Conservation (phyloP, 2,113 vertebrate species). For the Pelobates fuscus region DNA sequence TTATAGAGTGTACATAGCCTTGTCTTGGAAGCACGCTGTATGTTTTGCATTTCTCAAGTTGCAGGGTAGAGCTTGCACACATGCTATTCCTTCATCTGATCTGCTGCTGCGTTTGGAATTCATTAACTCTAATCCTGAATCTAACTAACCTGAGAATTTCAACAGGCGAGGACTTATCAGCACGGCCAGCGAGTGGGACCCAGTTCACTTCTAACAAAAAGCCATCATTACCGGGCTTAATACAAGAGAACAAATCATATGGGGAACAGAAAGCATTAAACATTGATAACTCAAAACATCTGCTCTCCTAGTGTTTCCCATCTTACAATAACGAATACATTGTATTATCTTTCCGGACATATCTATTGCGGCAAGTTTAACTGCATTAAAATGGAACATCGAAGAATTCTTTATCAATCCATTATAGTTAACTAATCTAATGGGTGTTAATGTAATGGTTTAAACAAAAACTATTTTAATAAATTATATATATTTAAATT, state of each 20-base stretch:
- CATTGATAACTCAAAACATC: conserved; percentile 63
- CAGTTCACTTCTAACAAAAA: conserved; percentile 67
- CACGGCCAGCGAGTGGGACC: conserved; percentile 63
- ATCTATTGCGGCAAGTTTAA: not conserved
- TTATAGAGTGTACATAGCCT: conserved; percentile 52
- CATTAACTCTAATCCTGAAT: conserved; percentile 60
- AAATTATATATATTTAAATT: too few relatives aligned
- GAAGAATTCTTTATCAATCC: too few relatives aligned
- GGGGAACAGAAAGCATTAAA: conserved; percentile 63
- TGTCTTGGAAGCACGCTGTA: conserved; percentile 42
- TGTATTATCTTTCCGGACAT: not conserved
- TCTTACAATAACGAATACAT: not conserved
- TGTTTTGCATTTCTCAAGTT: conserved; percentile 29
- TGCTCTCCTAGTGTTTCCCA: not conserved
- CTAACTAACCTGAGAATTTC: conserved; percentile 56
- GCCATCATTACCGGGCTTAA: conserved; percentile 66
- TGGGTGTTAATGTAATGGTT: too few relatives aligned
- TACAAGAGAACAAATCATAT: conserved; percentile 62
- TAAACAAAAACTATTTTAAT: too few relatives aligned
- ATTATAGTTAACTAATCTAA: too few relatives aligned
- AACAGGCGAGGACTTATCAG: conserved; percentile 55
- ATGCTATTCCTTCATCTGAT: conserved; percentile 45
- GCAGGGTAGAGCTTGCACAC: conserved; percentile 37
- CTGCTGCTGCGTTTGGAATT: conserved; percentile 56
- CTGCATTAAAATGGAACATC: too few relatives aligned